Evolutionary conservation across 1,140 invertebrate species (phyloP).

Genomic region (Megathymus violae): DNA sequence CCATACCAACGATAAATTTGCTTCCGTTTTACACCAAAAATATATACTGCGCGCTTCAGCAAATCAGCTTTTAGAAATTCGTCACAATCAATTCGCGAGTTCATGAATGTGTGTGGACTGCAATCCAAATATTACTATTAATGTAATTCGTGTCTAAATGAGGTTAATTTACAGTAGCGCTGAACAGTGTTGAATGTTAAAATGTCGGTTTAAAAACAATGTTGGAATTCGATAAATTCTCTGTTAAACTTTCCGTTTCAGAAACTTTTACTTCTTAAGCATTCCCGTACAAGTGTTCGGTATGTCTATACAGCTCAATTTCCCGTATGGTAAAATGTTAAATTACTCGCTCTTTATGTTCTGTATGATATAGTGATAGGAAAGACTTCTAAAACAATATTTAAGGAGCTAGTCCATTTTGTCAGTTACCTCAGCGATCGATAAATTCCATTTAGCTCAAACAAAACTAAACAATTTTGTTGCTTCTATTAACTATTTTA

Average conservation of each 20-base stretch:
- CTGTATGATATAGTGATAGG: too few species aligned
- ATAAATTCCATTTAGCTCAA: too few species aligned
- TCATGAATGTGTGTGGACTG: slow-evolving; percentile 9
- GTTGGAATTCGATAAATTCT: slow-evolving; percentile 21
- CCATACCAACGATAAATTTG: neutral
- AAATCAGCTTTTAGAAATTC: slow-evolving; percentile 15
- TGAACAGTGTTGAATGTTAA: slow-evolving; percentile 13
- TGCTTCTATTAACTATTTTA: too few species aligned
- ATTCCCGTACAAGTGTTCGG: slow-evolving; percentile 15
- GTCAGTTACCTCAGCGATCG: too few species aligned
- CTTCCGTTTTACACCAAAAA: slow-evolving; percentile 6
- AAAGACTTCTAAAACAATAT: too few species aligned
- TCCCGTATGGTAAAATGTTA: slow-evolving; percentile 8
- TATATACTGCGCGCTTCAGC: neutral
- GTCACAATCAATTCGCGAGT: slow-evolving; percentile 12
- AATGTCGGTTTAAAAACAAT: slow-evolving; percentile 16
- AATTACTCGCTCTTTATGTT: neutral
- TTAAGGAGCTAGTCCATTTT: too few species aligned
- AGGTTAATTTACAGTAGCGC: neutral
- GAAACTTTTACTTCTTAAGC: slow-evolving; percentile 16
- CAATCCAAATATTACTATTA: slow-evolving; percentile 14
- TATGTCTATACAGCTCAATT: slow-evolving; percentile 1
- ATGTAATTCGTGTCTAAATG: slow-evolving; percentile 8
- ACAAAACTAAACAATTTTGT: too few species aligned
- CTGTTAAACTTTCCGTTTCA: slow-evolving; percentile 11